phyloP scores from a whole-genome alignment of 2,113 vertebrate genomes.

The Butorides virescens region DNA sequence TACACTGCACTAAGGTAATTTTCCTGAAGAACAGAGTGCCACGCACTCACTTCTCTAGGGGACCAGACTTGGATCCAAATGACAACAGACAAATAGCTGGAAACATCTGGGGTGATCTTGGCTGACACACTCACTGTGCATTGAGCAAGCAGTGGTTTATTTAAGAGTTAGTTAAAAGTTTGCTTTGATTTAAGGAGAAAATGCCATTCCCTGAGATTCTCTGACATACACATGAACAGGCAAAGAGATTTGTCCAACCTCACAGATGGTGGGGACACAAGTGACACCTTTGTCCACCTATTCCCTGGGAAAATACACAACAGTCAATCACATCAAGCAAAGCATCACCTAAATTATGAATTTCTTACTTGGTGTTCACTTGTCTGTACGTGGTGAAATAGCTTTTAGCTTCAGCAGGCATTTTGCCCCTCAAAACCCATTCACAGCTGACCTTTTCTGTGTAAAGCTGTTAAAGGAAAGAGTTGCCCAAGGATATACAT shows the following conservation, averaged over 20 bases:
- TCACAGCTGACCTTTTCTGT: not conserved
- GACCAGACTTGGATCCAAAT: not conserved
- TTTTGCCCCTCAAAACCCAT: not conserved
- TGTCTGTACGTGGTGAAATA: not conserved
- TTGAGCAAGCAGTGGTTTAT: not conserved
- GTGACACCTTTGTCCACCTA: slow-evolving; percentile 59
- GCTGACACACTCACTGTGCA: not conserved
- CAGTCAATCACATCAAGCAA: not conserved
- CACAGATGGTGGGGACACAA: slow-evolving; percentile 56
- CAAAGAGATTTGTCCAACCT: not conserved
- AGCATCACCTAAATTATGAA: not conserved
- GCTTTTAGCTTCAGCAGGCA: not conserved
- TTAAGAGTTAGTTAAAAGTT: not conserved
- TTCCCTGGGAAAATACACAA: slow-evolving; percentile 15
- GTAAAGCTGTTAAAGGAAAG: not conserved
- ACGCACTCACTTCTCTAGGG: not conserved
- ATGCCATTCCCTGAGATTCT: not conserved
- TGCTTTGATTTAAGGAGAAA: not conserved
- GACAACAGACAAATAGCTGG: not conserved
- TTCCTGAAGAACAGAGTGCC: not conserved
- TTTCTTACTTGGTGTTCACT: not conserved
- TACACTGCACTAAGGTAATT: not conserved
- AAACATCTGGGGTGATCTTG: not conserved
- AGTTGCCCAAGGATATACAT: not conserved
- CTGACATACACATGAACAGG: not conserved